phyloP scores from a whole-genome alignment of 2,113 vertebrate genomes.

The Protomyctophum bolini region DNA sequence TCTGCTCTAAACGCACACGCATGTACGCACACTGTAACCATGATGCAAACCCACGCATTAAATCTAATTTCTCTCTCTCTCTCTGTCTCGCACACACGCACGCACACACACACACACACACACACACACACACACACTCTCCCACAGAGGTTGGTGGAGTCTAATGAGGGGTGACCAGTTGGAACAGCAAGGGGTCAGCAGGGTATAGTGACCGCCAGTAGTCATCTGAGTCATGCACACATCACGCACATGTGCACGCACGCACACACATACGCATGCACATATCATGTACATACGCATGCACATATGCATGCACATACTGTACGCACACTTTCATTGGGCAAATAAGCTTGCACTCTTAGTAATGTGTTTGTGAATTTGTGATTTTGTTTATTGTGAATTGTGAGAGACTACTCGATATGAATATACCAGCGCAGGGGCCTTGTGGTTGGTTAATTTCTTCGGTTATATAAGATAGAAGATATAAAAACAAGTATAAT shows the following conservation, averaged over 20 bases:
- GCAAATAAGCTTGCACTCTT: too few relatives aligned
- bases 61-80: neutral
- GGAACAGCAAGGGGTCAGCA: conserved; percentile 38
- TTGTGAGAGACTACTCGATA: too few relatives aligned
- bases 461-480: too few relatives aligned
- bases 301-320: neutral
- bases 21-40: neutral
- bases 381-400: too few relatives aligned
- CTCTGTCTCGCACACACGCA: neutral
- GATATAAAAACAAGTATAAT: too few relatives aligned
- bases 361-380: too few relatives aligned
- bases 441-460: too few relatives aligned
- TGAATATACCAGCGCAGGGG: too few relatives aligned
- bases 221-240: neutral
- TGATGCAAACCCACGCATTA: neutral
- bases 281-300: neutral
- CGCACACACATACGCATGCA: neutral
- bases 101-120: neutral
- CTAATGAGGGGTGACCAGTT: conserved; percentile 52
- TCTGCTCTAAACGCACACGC: conserved; percentile 50
- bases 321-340: too few relatives aligned
- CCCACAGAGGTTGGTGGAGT: conserved; percentile 37
- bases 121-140: conserved; percentile 3
- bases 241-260: neutral
- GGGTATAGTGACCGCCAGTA: conserved; percentile 14